Conservation (phyloP, 2,797 vertebrate species). For the Tinamus major region DNA sequence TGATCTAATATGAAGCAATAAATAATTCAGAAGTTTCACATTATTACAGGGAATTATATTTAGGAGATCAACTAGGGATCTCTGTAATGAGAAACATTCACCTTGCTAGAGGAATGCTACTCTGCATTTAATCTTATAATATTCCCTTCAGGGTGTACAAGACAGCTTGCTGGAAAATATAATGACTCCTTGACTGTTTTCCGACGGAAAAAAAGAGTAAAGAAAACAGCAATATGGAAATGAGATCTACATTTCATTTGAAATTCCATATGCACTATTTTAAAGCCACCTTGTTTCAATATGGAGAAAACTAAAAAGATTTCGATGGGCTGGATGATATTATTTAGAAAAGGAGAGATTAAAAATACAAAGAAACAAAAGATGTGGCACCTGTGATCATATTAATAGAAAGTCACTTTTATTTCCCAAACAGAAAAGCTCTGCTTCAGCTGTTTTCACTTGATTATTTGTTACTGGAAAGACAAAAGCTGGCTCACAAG, state of each 20-base stretch:
- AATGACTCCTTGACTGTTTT: constrained; percentile 76
- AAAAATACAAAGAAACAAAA: constrained; percentile 15
- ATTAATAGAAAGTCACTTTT: not conserved
- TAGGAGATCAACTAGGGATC: constrained; percentile 80
- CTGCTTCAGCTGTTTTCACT: not conserved
- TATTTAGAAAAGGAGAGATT: constrained; percentile 37
- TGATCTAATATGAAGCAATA: constrained; percentile 82
- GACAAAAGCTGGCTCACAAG: constrained; percentile 33
- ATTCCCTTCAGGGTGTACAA: constrained; percentile 80
- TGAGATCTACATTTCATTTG: constrained; percentile 70
- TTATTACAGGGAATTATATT: constrained; percentile 82
- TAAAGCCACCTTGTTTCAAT: constrained; percentile 69
- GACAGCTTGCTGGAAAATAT: constrained; percentile 78
- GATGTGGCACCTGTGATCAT: not conserved
- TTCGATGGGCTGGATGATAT: constrained; percentile 42
- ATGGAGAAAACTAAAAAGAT: constrained; percentile 62
- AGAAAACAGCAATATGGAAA: constrained; percentile 76
- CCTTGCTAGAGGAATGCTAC: constrained; percentile 78
- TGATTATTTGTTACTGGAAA: constrained; percentile 40
- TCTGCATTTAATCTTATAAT: constrained; percentile 82
- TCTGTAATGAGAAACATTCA: constrained; percentile 80
- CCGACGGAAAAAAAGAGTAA: constrained; percentile 66
- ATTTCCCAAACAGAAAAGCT: not conserved
- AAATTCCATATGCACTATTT: constrained; percentile 61
- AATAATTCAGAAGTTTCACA: constrained; percentile 83